Evolutionary conservation across 1,140 invertebrate species (phyloP).

Genomic region (Aphaenogaster ashmeadi): DNA sequence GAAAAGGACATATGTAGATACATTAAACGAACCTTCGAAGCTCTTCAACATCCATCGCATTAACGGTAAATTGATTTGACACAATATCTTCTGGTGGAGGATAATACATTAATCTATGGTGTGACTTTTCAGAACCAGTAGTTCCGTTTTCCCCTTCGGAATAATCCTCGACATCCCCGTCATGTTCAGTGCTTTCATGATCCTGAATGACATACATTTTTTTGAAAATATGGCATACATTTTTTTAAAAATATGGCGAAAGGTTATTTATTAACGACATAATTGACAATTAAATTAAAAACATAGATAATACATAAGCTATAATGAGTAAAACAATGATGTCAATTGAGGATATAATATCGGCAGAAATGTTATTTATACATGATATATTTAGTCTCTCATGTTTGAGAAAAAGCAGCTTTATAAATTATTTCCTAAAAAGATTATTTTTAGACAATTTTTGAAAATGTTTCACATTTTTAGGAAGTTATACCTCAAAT

Average conservation of each 20-base stretch:
- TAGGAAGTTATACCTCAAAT: slow-evolving; percentile 88
- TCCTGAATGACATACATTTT: slow-evolving; percentile 85
- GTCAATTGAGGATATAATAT: slow-evolving; percentile 6
- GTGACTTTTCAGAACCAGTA: slow-evolving; percentile 90
- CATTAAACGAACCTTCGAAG: slow-evolving; percentile 87
- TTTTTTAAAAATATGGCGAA: not conserved
- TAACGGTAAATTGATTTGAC: slow-evolving; percentile 93
- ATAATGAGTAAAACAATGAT: not conserved
- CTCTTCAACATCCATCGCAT: slow-evolving; percentile 95
- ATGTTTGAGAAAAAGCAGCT: not conserved
- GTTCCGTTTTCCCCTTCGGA: slow-evolving; percentile 93
- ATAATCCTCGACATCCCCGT: slow-evolving; percentile 95
- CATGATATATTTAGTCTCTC: not conserved
- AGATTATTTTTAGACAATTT: not conserved
- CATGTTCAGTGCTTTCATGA: slow-evolving; percentile 93
- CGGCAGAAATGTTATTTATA: slow-evolving; percentile 47
- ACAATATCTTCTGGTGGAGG: slow-evolving; percentile 86
- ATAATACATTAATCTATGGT: slow-evolving; percentile 87
- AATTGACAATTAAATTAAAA: slow-evolving; percentile 14
- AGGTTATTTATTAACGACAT: not conserved
- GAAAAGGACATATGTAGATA: not conserved
- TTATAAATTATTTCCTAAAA: not conserved
- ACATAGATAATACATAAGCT: not conserved
- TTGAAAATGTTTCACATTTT: slow-evolving; percentile 4
- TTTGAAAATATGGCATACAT: not conserved